Evolutionary conservation across 2,888 invertebrate genomes (phyloP).

Genomic region (Phasia obesa): DNA sequence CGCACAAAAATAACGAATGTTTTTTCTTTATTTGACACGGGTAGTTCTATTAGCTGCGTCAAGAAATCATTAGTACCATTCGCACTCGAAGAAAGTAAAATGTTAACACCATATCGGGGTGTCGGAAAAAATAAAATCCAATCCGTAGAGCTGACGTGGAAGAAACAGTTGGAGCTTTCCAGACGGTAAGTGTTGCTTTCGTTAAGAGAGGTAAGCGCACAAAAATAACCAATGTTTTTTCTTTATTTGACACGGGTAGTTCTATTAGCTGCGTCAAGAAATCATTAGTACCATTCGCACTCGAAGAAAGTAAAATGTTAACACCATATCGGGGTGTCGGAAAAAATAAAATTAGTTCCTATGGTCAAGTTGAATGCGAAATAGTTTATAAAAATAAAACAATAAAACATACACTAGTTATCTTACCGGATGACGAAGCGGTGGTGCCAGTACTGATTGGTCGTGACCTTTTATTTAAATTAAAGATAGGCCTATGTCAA

Average conservation of each 20-base stretch:
- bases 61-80: neutral
- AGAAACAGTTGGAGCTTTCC: too few species aligned
- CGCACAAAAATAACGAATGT: too few species aligned
- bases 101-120: neutral
- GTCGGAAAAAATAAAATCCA: neutral
- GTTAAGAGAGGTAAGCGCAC: too few species aligned
- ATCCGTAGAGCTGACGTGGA: too few species aligned
- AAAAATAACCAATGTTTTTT: neutral
- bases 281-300: too few species aligned
- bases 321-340: neutral
- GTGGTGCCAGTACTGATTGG: neutral
- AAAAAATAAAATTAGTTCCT: neutral
- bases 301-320: neutral
- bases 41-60: neutral
- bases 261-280: neutral
- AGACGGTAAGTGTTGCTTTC: too few species aligned
- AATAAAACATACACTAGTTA: neutral
- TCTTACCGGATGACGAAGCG: constrained; percentile 7
- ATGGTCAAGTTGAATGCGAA: neutral
- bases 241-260: neutral
- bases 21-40: neutral
- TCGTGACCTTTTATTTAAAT: constrained; percentile 1
- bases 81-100: neutral
- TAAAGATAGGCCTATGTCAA: neutral
- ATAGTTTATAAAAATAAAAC: neutral